phyloP scores from a whole-genome alignment of 2,888 invertebrate genomes.

The Drosophila hawaiiensis region DNA sequence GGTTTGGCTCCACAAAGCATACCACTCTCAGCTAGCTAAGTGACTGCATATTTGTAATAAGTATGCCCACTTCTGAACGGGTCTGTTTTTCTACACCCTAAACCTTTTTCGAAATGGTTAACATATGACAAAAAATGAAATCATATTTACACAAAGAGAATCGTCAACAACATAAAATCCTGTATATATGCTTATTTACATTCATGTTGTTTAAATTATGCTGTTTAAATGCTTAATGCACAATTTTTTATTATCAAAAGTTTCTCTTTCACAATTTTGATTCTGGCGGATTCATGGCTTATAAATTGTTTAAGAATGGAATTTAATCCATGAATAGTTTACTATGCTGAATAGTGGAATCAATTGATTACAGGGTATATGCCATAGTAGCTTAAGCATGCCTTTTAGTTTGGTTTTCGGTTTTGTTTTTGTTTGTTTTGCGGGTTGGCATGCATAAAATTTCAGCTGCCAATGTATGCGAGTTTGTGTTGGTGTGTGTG shows the following conservation, averaged over 20 bases:
- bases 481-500: not conserved
- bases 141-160: not conserved
- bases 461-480: slow-evolving; percentile 61
- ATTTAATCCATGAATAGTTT: not conserved
- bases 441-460: slow-evolving; percentile 62
- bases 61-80: not conserved
- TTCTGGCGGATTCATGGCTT: not conserved
- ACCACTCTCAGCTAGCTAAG: slow-evolving; percentile 5
- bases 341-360: not conserved
- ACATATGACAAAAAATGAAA: not conserved
- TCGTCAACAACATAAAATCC: not conserved
- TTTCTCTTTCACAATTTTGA: not conserved
- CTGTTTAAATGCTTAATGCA: not conserved
- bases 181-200: too few relatives aligned
- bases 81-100: slow-evolving; percentile 29
- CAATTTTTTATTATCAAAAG: not conserved
- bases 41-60: slow-evolving; percentile 37
- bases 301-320: not conserved
- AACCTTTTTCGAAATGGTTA: not conserved
- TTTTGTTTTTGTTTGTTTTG: slow-evolving; percentile 63
- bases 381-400: not conserved
- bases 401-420: slow-evolving; percentile 25
- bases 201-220: not conserved
- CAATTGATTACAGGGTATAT: slow-evolving; percentile 31
- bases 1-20: not conserved